These are phyloP conservation scores for Cardiocondyla obscurior DNA, from an alignment of 1,140 invertebrate genomes.

Conservation along the genomic window DNA sequence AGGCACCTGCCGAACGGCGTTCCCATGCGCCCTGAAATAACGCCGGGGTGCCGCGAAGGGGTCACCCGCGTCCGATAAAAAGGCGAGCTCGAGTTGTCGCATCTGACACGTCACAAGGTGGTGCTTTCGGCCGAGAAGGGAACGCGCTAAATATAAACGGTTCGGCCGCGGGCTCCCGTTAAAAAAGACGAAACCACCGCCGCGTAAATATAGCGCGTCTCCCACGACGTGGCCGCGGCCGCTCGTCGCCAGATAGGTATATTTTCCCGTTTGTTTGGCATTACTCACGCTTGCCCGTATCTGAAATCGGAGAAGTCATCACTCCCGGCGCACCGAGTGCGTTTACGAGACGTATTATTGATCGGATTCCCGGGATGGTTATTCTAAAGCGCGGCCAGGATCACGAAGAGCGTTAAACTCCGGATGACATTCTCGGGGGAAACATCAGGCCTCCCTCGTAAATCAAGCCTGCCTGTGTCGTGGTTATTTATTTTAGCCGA, in stretches of 20 bases:
- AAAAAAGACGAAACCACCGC: constrained; percentile 67
- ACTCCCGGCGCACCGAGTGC: not conserved
- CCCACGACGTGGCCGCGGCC: constrained; percentile 71
- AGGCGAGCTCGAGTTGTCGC: constrained; percentile 60
- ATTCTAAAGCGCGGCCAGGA: constrained; percentile 60
- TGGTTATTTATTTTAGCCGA: constrained; percentile 51
- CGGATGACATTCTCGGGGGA: constrained; percentile 30
- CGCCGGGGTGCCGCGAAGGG: constrained; percentile 49
- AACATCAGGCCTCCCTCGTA: constrained; percentile 52
- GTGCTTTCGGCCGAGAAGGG: constrained; percentile 23
- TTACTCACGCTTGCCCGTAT: constrained; percentile 49
- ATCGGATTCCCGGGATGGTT: constrained; percentile 41
- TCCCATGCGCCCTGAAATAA: constrained; percentile 79
- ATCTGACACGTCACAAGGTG: constrained; percentile 71
- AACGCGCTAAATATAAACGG: constrained; percentile 73
- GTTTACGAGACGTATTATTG: constrained; percentile 13
- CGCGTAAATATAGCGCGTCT: constrained; percentile 77
- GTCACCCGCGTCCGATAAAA: constrained; percentile 67
- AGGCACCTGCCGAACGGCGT: constrained; percentile 75
- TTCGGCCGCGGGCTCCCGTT: constrained; percentile 33
- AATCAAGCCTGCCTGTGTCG: constrained; percentile 56
- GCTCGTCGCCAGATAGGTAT: constrained; percentile 54
- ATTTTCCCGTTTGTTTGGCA: constrained; percentile 63
- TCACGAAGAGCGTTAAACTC: constrained; percentile 41
- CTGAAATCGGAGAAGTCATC: constrained; percentile 63